Conservation (phyloP, 1,140 invertebrate genomes). For the Holotrichia oblita region DNA sequence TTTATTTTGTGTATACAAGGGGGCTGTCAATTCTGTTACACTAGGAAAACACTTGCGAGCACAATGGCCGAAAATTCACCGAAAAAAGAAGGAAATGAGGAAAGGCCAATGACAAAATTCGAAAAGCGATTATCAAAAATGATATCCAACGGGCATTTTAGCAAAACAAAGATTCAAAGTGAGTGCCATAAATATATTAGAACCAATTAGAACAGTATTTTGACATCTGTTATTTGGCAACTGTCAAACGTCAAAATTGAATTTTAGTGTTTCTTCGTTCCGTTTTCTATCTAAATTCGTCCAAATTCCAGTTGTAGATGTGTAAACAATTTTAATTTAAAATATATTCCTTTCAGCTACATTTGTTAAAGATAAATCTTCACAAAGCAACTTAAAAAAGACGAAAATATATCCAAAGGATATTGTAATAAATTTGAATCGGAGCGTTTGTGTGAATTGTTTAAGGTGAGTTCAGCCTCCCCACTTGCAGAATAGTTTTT, state of each 20-base stretch:
- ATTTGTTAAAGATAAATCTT: neutral
- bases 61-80: neutral
- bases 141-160: neutral
- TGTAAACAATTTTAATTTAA: constrained; percentile 3
- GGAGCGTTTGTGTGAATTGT: constrained; percentile 25
- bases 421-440: constrained; percentile 41
- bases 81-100: neutral
- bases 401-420: constrained; percentile 15
- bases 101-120: constrained; percentile 2
- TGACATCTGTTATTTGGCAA: neutral
- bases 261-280: neutral
- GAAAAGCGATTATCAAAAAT: constrained; percentile 12
- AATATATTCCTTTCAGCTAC: neutral
- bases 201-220: no score
- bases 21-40: neutral
- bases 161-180: neutral
- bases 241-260: neutral
- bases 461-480: constrained; percentile 37
- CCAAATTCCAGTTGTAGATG: constrained; percentile 8
- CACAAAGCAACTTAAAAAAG: neutral
- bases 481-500: neutral
- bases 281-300: neutral
- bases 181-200: neutral
- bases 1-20: neutral
- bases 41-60: neutral